Evolutionary conservation across 1,140 invertebrate genomes (phyloP).

Genomic region (Dendrolimus kikuchii): DNA sequence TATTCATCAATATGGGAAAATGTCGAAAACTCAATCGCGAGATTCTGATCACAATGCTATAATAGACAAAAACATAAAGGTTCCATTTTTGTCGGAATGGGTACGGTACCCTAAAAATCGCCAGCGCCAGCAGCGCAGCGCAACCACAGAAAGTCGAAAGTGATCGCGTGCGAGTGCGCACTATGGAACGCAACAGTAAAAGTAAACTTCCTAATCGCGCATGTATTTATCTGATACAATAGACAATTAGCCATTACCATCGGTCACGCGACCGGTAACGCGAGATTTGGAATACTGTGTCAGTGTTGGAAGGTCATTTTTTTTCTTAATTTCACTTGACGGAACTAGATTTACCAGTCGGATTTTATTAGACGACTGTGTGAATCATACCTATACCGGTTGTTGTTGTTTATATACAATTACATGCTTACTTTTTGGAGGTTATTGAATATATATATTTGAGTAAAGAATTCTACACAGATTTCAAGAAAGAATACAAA

Average conservation of each 20-base stretch:
- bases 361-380: no score
- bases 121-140: slow-evolving; percentile 3
- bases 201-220: slow-evolving; percentile 56
- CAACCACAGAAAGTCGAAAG: slow-evolving; percentile 47
- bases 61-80: no score
- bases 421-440: no score
- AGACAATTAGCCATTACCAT: slow-evolving; percentile 21
- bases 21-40: no score
- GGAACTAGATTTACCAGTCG: not conserved
- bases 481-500: no score
- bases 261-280: slow-evolving; percentile 19
- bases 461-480: no score
- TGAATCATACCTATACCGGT: no score
- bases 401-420: no score
- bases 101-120: not conserved
- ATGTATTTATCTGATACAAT: slow-evolving; percentile 23
- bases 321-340: slow-evolving; percentile 6
- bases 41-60: no score
- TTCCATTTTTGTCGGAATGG: no score
- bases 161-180: slow-evolving; percentile 40
- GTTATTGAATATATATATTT: no score
- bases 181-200: slow-evolving; percentile 45
- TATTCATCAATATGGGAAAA: no score
- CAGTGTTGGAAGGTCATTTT: slow-evolving; percentile 35
- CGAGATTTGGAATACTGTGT: slow-evolving; percentile 36